Percentiles rank a stretch among this genome's conserved stretches.
These are phyloP conservation scores for Xestia sexstrigata DNA, from an alignment of 2,888 invertebrate species.

Conservation along the genomic window DNA sequence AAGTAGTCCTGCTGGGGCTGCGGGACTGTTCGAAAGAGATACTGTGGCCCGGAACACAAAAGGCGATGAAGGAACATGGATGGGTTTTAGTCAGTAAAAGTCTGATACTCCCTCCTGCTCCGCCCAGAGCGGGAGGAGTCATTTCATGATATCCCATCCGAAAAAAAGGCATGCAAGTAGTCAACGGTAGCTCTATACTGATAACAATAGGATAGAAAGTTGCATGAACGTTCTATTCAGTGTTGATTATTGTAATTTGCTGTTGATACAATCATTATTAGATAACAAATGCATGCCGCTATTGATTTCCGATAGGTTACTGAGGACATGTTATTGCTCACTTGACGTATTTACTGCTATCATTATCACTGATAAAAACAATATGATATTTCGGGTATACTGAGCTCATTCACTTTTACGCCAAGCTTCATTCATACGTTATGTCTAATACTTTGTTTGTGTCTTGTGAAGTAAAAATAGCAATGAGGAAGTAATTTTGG, in stretches of 20 bases:
- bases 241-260: constrained; percentile 14
- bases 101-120: too few relatives aligned
- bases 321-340: constrained; percentile 12
- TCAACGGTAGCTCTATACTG: constrained; percentile 10
- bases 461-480: constrained; percentile 3
- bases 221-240: constrained; percentile 5
- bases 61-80: too few relatives aligned
- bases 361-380: constrained; percentile 10
- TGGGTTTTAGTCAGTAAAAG: too few relatives aligned
- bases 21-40: too few relatives aligned
- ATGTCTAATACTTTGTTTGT: background rate
- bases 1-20: background rate
- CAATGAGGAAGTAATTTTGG: background rate
- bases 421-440: constrained; percentile 17
- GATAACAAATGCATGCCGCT: constrained; percentile 38
- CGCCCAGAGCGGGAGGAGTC: too few relatives aligned
- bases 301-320: constrained; percentile 43
- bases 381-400: constrained; percentile 18
- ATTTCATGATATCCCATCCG: too few relatives aligned
- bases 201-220: constrained; percentile 34
- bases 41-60: too few relatives aligned
- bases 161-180: background rate
- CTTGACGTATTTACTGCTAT: constrained; percentile 7
- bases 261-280: constrained; percentile 37
- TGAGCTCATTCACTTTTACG: constrained; percentile 11